Evolutionary conservation across 2,113 vertebrate genomes (phyloP).

Genomic region (Corythoichthys haematopterus): DNA sequence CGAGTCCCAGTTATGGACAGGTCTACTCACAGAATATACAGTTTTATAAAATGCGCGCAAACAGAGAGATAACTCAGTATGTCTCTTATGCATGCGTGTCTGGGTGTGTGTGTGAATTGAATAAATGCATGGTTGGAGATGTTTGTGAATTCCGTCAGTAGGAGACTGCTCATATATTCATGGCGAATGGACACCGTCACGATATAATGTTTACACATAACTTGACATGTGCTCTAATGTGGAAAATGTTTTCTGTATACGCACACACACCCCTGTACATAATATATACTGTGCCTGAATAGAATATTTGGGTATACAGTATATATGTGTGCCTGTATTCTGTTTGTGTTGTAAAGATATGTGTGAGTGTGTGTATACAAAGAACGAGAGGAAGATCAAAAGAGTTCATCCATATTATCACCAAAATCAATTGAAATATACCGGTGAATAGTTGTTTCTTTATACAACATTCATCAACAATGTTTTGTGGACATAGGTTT

Average conservation of each 20-base stretch:
- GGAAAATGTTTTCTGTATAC: constrained; percentile 3
- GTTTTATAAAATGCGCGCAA: constrained; percentile 2
- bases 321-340: too few species aligned
- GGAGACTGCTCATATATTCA: constrained; percentile 24
- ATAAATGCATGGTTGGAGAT: constrained; percentile 1
- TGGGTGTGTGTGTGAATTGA: neutral
- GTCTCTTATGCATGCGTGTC: constrained; percentile 8
- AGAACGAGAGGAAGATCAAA: too few species aligned
- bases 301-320: too few species aligned
- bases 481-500: neutral
- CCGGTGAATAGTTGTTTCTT: constrained; percentile 4
- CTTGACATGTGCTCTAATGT: constrained; percentile 14
- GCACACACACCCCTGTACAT: neutral
- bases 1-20: constrained; percentile 38
- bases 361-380: too few species aligned
- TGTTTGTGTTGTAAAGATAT: too few species aligned
- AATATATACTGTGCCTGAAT: too few species aligned
- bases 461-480: neutral
- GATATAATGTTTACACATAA: constrained; percentile 15
- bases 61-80: constrained; percentile 19
- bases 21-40: constrained; percentile 36
- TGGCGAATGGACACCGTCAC: constrained; percentile 15
- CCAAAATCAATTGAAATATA: too few species aligned
- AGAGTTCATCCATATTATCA: too few species aligned
- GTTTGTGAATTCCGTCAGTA: constrained; percentile 9